Conservation (phyloP, 2,797 vertebrate species). For the Enteromius thamalakanensis region DNA sequence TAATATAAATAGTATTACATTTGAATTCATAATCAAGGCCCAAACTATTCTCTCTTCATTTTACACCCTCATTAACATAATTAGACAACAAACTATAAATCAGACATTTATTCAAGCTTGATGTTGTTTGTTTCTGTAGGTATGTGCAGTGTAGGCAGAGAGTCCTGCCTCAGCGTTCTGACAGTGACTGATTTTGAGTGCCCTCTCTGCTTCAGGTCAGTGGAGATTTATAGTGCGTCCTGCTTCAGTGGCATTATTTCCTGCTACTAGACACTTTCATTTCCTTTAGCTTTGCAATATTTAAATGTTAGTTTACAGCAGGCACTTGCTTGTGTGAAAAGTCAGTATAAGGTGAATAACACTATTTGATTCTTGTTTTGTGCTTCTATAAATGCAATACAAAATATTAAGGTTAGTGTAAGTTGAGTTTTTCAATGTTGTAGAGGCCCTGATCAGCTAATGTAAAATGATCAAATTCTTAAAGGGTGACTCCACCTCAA, state of each 20-base stretch:
- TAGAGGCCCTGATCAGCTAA: neutral
- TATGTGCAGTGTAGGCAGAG: conserved; percentile 56
- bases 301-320: neutral
- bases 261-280: neutral
- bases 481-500: too few relatives aligned
- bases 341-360: neutral
- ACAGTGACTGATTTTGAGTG: conserved; percentile 87
- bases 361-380: neutral
- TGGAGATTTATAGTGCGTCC: conserved; percentile 8
- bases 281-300: neutral
- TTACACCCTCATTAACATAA: neutral
- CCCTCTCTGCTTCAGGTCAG: conserved; percentile 91
- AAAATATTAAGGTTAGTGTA: neutral
- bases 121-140: conserved; percentile 55
- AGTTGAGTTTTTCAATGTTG: neutral
- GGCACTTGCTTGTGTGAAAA: neutral
- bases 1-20: conserved; percentile 1
- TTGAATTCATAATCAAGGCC: neutral
- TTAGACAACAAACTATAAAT: neutral
- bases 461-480: neutral
- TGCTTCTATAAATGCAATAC: neutral
- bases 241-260: neutral
- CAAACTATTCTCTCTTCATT: neutral
- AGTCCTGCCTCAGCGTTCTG: conserved; percentile 71
- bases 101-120: neutral